These are phyloP conservation scores for Phoenicopterus ruber DNA, from an alignment of 2,113 vertebrate genomes.

Conservation along the genomic window DNA sequence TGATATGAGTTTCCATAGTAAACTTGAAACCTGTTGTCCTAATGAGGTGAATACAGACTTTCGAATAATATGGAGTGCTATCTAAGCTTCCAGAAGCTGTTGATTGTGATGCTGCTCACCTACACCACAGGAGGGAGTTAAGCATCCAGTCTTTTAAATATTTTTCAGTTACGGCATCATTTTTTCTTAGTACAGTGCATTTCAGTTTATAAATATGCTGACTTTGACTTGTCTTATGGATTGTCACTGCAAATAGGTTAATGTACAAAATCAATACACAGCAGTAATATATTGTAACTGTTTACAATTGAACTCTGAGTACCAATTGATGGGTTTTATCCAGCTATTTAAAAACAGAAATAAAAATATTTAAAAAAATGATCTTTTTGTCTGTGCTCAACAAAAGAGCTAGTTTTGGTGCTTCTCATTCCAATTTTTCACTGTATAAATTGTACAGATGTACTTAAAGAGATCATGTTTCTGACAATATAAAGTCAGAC, in stretches of 20 bases:
- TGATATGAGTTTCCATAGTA: neutral
- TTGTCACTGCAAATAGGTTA: neutral
- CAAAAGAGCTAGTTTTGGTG: neutral
- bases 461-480: neutral
- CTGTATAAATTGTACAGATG: neutral
- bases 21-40: neutral
- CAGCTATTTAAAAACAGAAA: constrained; percentile 44
- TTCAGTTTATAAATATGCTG: neutral
- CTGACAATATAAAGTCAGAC: neutral
- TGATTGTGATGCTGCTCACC: neutral
- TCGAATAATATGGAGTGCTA: neutral
- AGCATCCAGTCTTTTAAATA: neutral
- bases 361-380: constrained; percentile 5
- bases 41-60: neutral
- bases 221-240: neutral
- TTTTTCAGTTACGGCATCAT: neutral
- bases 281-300: neutral
- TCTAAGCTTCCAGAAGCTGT: neutral
- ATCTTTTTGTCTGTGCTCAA: neutral
- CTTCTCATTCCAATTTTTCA: neutral
- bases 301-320: constrained; percentile 47
- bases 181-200: neutral
- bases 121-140: constrained; percentile 70
- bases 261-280: neutral
- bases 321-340: constrained; percentile 14